These are phyloP conservation scores for Julus scanicus DNA, from an alignment of 2,888 invertebrate species.

Conservation along the genomic window DNA sequence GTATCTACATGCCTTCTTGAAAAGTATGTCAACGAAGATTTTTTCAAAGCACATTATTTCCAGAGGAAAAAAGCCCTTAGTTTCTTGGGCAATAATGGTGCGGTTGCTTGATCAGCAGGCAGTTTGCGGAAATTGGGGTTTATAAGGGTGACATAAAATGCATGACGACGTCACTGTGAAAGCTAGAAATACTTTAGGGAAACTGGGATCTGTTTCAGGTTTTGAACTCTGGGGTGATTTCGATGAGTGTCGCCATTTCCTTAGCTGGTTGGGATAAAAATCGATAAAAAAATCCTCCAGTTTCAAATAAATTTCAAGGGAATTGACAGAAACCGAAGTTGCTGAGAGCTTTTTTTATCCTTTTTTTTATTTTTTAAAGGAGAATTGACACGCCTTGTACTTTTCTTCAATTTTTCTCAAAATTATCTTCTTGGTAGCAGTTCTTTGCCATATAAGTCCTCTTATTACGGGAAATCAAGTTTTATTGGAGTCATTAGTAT, in stretches of 20 bases:
- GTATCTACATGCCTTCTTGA: no score
- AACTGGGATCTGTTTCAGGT: not conserved
- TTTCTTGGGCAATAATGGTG: not conserved
- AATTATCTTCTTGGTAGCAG: not conserved
- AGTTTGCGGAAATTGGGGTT: constrained; percentile 16
- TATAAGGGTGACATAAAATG: constrained; percentile 11
- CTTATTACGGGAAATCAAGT: not conserved
- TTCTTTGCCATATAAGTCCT: not conserved
- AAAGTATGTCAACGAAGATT: not conserved
- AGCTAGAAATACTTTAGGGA: not conserved
- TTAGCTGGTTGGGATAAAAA: not conserved
- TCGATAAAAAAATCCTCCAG: not conserved
- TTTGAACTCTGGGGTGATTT: constrained; percentile 24
- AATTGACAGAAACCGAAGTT: constrained; percentile 33
- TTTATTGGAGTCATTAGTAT: constrained; percentile 17
- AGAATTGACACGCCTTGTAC: not conserved
- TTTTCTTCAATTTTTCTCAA: not conserved
- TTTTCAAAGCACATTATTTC: not conserved
- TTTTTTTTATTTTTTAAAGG: not conserved
- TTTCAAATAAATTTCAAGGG: not conserved
- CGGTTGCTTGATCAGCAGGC: constrained; percentile 14
- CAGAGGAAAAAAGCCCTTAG: not conserved
- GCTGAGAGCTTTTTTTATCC: not conserved
- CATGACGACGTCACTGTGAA: not conserved
- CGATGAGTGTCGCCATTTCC: not conserved